Base-by-base conservation (phyloP, 1,140 invertebrate species). In the Magallana gigas region DNA sequence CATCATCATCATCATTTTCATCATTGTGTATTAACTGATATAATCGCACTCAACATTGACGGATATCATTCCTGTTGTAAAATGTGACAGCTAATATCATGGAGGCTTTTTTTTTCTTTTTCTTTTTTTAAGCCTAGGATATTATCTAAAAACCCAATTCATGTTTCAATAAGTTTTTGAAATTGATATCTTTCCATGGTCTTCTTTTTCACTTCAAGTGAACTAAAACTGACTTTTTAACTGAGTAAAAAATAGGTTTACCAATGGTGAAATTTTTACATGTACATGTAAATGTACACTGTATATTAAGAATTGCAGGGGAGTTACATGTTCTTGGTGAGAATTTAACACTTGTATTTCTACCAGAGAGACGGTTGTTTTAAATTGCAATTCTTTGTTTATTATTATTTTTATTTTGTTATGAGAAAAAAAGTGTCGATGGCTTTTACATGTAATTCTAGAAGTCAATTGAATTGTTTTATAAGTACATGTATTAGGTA, bases 301-400 rank as follows among this genome's bases (percentile, higher is more conserved):
- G 36, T 48, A 1, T 48, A 48, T 48, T 48, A 48, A 48, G 36
- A 48, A 48, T 48, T 48, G 36, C 36, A 48, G 36, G 36, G 36
- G 36, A 48, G 36, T 48, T 48, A 5, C 36, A 48, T 48, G 2
- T 48, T 48, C 23, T 48, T 48, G 36, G 36, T 48, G 5, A 48
- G 36, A 5, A 48, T 48, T 48, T 48, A 23, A 23, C 1, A 48
- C 36, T 48, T 48, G 36, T 48, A 48, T 48, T 48, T 1, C 36
- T 48, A 48, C 36, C 36, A 48, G 36, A 48, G 18, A 11, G 23
- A 29, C 68, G 12, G 18, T 76, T 76, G 23, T 36, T 76, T 29
- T 12, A 12, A 76, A 76, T 23, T 76, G 68, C 68, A 76, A 76
- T 76, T 76, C 68, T 76, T 76, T 76, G 68, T 76, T 76, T 11